Base-by-base conservation (phyloP, 2,888 invertebrate genomes). In the Caenorhabditis imperialis region DNA sequence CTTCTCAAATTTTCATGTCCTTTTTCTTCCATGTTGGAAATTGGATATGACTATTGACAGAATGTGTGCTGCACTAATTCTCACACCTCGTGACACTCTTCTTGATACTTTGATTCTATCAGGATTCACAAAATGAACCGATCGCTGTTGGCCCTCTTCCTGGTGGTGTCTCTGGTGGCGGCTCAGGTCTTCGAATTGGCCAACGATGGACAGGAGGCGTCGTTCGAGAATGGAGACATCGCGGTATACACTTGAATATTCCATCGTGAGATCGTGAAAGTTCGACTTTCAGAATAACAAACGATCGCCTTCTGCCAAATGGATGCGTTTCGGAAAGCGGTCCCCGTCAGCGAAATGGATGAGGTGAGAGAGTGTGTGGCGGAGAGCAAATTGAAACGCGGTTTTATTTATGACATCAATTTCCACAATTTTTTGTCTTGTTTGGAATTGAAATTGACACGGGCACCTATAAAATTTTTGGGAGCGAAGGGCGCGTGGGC, bases 291-390 rank as follows among this genome's bases (percentile, higher is more conserved):
- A 69, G 70, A 33, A 70, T 20, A 70, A 69, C 57, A 84, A 81
- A 65, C 77, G 85, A 33, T 81, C 83, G 18, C 85, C 84, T 40
- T 79, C 75, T 27, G 82, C 84, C 27, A 85, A 85, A 60, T 85
- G 85, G 85, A 85, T 85, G 85, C 73, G 85, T 48, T 85, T 85
- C 63, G 85, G 85, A 27, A 85, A 85, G 70, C 65, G 85, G 38
- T 82, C 83, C n/a, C 84, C 85, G n/a, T 78, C 75, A 25, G 84
- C 84, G 16, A 85, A 85, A 50, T 85, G 85, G 85, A 85, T 85
- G 84, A 79, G 81, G 81, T 81, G 38, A 63, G 71, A 14, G 5
- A 20, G 30, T 27, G 6, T 0, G 38, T 25, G 37, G 45, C 35
- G 18, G 20, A 38, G n/a, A 2, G 44, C 6, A 37, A 27, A 3